A percentile compares a stretch with the other conserved stretches of the same genome.
phyloP scores from a whole-genome alignment of 1,140 invertebrate species.

The Pantala flavescens region DNA sequence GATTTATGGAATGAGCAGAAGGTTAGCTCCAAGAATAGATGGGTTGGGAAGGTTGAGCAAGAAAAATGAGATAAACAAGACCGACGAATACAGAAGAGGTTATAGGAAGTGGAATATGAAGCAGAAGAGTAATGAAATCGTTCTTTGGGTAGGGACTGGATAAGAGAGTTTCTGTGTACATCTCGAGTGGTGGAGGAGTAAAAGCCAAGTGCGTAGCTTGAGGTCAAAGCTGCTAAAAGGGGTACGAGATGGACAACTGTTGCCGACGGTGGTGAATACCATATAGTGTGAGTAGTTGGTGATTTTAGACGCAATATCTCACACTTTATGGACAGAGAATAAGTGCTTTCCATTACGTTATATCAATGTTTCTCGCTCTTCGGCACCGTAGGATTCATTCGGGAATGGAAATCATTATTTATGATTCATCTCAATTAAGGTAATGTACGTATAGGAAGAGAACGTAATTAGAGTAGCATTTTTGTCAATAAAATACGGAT shows the following conservation, averaged over 20 bases:
- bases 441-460: too few species aligned
- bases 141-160: background rate
- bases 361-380: too few species aligned
- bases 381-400: too few species aligned
- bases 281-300: background rate
- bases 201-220: background rate
- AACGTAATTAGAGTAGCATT: too few species aligned
- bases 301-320: too few species aligned
- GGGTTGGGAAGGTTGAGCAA: background rate
- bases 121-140: background rate
- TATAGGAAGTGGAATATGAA: background rate
- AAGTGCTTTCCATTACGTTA: too few species aligned
- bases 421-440: too few species aligned
- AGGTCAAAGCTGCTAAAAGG: background rate
- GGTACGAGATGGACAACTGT: background rate
- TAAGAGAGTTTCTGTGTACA: constrained; percentile 5
- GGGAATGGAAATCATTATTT: too few species aligned
- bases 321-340: too few species aligned
- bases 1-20: too few species aligned
- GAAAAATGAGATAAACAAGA: background rate
- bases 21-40: too few species aligned
- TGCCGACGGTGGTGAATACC: background rate
- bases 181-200: background rate
- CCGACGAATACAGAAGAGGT: background rate
- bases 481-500: too few species aligned